phyloP scores from a whole-genome alignment of 2,888 invertebrate genomes.

The Orchesellides sinensis region DNA sequence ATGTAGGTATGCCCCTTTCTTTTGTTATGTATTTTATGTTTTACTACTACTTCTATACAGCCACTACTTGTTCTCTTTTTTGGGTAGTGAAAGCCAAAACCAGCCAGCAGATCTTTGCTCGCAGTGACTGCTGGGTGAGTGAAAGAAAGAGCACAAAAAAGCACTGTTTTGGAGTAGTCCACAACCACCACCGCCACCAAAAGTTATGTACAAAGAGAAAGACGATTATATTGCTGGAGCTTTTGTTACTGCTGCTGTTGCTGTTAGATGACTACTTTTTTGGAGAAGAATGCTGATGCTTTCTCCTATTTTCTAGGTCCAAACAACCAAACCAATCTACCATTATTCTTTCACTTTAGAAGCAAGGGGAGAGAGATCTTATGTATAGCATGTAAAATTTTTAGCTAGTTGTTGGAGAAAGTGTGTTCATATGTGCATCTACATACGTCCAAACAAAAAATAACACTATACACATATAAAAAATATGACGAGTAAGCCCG shows the following conservation, averaged over 20 bases:
- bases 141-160: conserved; percentile 44
- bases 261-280: conserved; percentile 35
- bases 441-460: conserved; percentile 30
- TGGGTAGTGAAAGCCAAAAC: background rate
- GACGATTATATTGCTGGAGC: conserved; percentile 25
- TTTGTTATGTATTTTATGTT: conserved; percentile 29
- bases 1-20: conserved; percentile 47
- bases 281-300: conserved; percentile 33
- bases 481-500: conserved; percentile 57
- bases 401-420: conserved; percentile 10
- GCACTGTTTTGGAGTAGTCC: conserved; percentile 63
- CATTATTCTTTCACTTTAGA: background rate
- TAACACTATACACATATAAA: conserved; percentile 36
- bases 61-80: conserved; percentile 11
- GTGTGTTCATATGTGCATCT: conserved; percentile 10
- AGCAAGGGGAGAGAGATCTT: background rate
- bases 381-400: background rate
- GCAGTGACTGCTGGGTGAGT: conserved; percentile 19
- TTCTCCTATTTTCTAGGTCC: conserved; percentile 11
- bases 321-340: conserved; percentile 21
- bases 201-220: conserved; percentile 40
- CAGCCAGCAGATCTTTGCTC: background rate
- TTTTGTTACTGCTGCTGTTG: conserved; percentile 25
- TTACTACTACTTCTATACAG: background rate
- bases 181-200: conserved; percentile 54